These are phyloP conservation scores for Auanema freiburgensis DNA, from an alignment of 2,888 invertebrate species.

Conservation along the genomic window DNA sequence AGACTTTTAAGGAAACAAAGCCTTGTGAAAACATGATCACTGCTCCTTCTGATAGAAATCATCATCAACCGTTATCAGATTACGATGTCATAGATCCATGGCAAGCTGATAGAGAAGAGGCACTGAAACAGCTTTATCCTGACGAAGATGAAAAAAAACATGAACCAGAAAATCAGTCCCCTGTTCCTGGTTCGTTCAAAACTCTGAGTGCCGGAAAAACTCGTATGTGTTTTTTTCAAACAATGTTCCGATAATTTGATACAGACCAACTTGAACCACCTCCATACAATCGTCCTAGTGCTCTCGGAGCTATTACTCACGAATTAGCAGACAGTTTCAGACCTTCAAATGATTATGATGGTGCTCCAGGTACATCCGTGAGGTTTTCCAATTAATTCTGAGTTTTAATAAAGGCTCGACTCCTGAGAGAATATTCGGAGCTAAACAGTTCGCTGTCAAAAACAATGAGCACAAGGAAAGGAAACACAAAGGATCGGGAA, in stretches of 20 bases:
- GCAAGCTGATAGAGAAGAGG: slow-evolving; percentile 59
- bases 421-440: slow-evolving; percentile 35
- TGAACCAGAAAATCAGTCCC: too few species aligned
- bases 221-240: too few species aligned
- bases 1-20: slow-evolving; percentile 23
- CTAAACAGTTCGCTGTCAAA: slow-evolving; percentile 30
- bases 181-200: too few species aligned
- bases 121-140: slow-evolving; percentile 57
- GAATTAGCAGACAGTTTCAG: slow-evolving; percentile 20
- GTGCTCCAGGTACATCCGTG: slow-evolving; percentile 23
- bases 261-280: neutral
- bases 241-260: too few species aligned
- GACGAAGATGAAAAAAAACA: slow-evolving; percentile 39
- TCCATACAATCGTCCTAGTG: neutral
- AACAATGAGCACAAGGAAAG: slow-evolving; percentile 10
- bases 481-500: slow-evolving; percentile 7
- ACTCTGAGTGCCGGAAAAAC: too few species aligned
- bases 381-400: too few species aligned
- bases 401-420: slow-evolving; percentile 22
- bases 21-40: slow-evolving; percentile 21
- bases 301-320: slow-evolving; percentile 17
- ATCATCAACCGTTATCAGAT: slow-evolving; percentile 15
- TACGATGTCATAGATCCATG: slow-evolving; percentile 61
- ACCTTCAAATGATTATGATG: slow-evolving; percentile 22
- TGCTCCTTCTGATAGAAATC: neutral